These are phyloP conservation scores for Leiothrix lutea DNA, from an alignment of 2,113 vertebrate genomes.

Conservation along the genomic window DNA sequence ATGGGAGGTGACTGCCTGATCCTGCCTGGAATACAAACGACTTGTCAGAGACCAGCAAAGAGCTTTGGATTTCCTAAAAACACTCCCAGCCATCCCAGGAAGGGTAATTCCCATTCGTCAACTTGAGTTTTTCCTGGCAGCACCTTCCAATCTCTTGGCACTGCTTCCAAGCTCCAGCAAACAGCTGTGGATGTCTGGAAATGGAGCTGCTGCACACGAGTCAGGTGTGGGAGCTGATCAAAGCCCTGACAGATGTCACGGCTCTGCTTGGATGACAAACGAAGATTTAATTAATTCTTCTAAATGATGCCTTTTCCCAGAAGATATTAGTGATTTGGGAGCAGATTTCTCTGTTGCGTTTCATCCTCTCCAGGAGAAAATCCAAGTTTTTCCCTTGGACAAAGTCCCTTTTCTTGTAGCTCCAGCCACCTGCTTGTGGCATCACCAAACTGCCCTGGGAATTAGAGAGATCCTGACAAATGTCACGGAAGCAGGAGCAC, in stretches of 20 bases:
- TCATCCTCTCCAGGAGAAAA: background rate
- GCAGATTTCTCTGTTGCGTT: background rate
- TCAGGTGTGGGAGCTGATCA: conserved; percentile 35
- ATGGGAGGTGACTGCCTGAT: background rate
- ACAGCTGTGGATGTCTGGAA: background rate
- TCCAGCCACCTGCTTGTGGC: background rate
- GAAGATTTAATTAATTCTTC: background rate
- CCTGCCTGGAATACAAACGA: background rate
- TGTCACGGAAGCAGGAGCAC: background rate
- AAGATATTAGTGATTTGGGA: background rate
- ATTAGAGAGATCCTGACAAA: background rate
- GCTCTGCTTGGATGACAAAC: background rate
- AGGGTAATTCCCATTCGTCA: conserved; percentile 60
- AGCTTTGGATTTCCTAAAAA: conserved; percentile 43
- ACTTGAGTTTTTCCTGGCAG: conserved; percentile 59
- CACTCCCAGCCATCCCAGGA: conserved; percentile 38
- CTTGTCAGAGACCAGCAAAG: conserved; percentile 13
- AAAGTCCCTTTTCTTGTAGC: background rate
- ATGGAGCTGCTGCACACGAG: background rate
- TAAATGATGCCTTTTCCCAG: background rate
- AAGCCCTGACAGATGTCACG: background rate
- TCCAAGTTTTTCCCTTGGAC: background rate
- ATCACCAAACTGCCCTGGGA: background rate
- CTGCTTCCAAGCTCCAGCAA: background rate
- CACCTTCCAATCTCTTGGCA: conserved; percentile 42